Evolutionary conservation across 1,140 invertebrate genomes (phyloP).

Genomic region (Psilanteris sp.): DNA sequence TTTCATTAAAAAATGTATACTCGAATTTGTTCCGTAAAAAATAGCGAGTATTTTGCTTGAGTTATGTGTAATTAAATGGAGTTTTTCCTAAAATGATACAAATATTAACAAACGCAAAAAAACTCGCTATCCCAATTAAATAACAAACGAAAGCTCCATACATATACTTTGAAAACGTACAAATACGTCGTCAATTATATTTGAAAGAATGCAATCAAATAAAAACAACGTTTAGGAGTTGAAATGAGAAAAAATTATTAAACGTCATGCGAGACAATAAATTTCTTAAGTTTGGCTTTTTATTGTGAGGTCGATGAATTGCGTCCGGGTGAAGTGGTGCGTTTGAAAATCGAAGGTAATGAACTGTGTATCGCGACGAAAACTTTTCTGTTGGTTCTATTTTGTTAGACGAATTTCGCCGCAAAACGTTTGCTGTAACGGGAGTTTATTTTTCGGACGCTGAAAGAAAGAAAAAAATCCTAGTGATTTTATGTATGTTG

Average conservation of each 20-base stretch:
- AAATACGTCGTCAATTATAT: slow-evolving; percentile 37
- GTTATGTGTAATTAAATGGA: slow-evolving; percentile 62
- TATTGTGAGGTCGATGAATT: slow-evolving; percentile 64
- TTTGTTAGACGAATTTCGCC: slow-evolving; percentile 2
- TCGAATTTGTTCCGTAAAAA: slow-evolving; percentile 61
- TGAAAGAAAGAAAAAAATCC: slow-evolving; percentile 7
- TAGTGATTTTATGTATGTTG: slow-evolving; percentile 4
- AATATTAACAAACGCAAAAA: slow-evolving; percentile 26
- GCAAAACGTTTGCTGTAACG: slow-evolving; percentile 1
- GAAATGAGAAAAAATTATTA: background rate
- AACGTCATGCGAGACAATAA: slow-evolving; percentile 41
- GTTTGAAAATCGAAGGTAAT: slow-evolving; percentile 50
- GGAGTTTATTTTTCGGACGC: slow-evolving; percentile 1
- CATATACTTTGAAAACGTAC: slow-evolving; percentile 8
- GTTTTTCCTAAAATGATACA: slow-evolving; percentile 30
- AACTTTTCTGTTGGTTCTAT: slow-evolving; percentile 26
- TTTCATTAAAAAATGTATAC: slow-evolving; percentile 67
- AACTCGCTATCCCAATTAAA: slow-evolving; percentile 43
- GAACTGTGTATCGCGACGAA: slow-evolving; percentile 19
- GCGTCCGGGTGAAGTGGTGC: slow-evolving; percentile 39
- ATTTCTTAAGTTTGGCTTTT: slow-evolving; percentile 22
- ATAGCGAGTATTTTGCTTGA: slow-evolving; percentile 33
- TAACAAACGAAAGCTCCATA: slow-evolving; percentile 10
- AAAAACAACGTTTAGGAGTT: slow-evolving; percentile 14
- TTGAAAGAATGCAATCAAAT: slow-evolving; percentile 32